These are phyloP conservation scores for Tethya wilhelma DNA, from an alignment of 37 sponge, comb jelly and placozoan species.

Conservation along the genomic window DNA sequence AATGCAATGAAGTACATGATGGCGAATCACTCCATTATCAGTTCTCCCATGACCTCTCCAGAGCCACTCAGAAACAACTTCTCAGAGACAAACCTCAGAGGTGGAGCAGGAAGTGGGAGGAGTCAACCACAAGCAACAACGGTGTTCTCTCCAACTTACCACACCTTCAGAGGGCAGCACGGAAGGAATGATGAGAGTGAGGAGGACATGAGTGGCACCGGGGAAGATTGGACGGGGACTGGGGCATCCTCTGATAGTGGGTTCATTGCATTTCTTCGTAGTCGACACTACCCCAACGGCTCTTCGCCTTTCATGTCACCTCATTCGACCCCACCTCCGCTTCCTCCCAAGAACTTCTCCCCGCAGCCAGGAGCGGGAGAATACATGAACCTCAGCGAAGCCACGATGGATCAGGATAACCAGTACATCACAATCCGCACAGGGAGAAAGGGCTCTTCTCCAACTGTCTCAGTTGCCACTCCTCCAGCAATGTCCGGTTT, in stretches of 20 bases:
- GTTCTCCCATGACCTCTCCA: constrained; percentile 6
- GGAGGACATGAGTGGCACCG: constrained; percentile 19
- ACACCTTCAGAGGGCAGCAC: background rate
- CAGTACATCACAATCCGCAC: background rate
- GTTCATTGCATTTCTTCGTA: constrained; percentile 10
- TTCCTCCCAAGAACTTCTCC: background rate
- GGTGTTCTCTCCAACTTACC: background rate
- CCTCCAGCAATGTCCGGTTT: background rate
- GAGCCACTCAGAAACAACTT: background rate
- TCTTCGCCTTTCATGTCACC: background rate
- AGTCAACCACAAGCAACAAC: background rate
- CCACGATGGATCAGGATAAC: constrained; percentile 15
- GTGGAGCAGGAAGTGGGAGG: background rate
- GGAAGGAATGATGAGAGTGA: constrained; percentile 31
- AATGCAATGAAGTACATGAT: constrained; percentile 43
- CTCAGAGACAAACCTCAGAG: background rate
- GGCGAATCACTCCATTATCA: background rate
- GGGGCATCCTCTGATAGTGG: constrained; percentile 31
- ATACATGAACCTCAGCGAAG: constrained; percentile 7
- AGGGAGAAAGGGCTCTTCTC: background rate
- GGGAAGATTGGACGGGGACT: constrained; percentile 28
- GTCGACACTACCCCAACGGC: background rate
- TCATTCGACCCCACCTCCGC: background rate
- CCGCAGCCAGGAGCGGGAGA: background rate
- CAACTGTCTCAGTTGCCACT: background rate